Evolutionary conservation across 2,113 vertebrate species (phyloP), one percentile per base, ranked within the genome.

Genomic region (Ptychochromis oligacanthus): DNA sequence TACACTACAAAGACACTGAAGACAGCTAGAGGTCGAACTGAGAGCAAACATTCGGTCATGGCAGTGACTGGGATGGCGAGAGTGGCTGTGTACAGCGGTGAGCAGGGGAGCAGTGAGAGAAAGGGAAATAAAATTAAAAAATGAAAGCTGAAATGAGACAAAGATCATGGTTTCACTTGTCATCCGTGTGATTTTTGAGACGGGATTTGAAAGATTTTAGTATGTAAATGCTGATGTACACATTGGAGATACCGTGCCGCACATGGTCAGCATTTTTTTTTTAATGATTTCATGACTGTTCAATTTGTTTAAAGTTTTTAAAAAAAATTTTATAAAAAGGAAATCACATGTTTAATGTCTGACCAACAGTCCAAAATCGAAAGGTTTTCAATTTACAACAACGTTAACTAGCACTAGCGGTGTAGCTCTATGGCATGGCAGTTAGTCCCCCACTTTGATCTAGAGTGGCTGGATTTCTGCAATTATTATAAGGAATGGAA

Each of bases 151-250:
- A 80, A 49, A 18, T 36, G 59, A 76, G 40, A 65, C 77, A 67
- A 24, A 80, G 84, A 46, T 85, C n/a, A 49, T 40, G 80, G 70
- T 82, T 91, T 85, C 84, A 91, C 82, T 84, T 28, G 36, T 65
- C 31, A 75, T 11, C 34, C 11, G 26, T n/a, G 5, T 1, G 20
- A 26, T 34, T 76, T 87, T 22, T 52, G 0, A 62, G n/a, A 58
- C 79, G 20, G 18, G 36, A 60, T 54, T 58, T 6, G 4, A 18
- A 28, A 28, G 22, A 40, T 59, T 58, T 40, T 15, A 43, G 36
- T 6, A 0, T 26, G 9, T 4, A 82, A 58, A 20, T 28, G 59
- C 61, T n/a, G 20, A 77, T 7, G 12, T 14, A 1, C 24, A 46
- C 0, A 15, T 6, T 31, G 22, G 6, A 61, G 36, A 4, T 36